Evolutionary conservation across 1,140 invertebrate genomes (phyloP).

Genomic region (Trichonephila inaurata): DNA sequence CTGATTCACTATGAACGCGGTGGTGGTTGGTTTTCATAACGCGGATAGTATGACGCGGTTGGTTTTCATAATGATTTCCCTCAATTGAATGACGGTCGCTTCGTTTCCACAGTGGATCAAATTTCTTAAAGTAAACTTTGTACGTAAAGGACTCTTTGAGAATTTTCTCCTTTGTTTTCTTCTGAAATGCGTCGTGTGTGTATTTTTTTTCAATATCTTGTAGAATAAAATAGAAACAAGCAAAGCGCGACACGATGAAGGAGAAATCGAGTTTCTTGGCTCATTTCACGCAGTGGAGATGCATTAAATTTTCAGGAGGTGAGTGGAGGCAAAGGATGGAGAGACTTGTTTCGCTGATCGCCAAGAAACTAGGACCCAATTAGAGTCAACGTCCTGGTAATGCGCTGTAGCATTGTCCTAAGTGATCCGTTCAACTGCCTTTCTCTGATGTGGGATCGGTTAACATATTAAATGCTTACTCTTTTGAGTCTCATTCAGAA

Average conservation of each 20-base stretch:
- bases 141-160: too few relatives aligned
- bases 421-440: too few relatives aligned
- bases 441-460: neutral
- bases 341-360: neutral
- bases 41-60: too few relatives aligned
- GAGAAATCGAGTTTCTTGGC: neutral
- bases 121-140: too few relatives aligned
- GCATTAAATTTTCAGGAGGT: neutral
- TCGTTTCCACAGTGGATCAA: too few relatives aligned
- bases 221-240: too few relatives aligned
- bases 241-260: neutral
- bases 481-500: neutral
- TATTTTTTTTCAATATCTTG: neutral
- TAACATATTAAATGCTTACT: neutral
- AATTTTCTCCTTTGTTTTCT: too few relatives aligned
- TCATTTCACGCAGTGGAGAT: neutral
- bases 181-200: too few relatives aligned
- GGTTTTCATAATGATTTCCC: too few relatives aligned
- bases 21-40: too few relatives aligned
- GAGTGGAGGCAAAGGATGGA: neutral
- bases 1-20: too few relatives aligned
- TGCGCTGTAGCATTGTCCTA: neutral
- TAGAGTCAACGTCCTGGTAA: neutral
- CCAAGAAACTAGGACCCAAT: neutral
- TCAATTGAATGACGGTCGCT: too few relatives aligned